A percentile compares a stretch with the other conserved stretches of the same genome.
Conservation (phyloP, 2,113 vertebrate species). For the Ophiodon elongatus region DNA sequence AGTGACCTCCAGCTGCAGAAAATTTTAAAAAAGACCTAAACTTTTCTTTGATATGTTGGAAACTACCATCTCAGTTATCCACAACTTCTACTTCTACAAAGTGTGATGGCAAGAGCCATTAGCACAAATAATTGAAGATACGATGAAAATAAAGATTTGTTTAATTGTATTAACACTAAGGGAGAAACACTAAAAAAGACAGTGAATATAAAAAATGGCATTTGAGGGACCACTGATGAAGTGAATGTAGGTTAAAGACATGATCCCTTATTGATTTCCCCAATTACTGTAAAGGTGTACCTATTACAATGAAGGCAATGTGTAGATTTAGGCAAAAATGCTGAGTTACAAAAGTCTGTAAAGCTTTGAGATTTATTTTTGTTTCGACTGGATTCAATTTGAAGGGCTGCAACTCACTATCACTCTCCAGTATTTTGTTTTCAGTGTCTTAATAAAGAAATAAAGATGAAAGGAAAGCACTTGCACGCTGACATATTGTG, state of each 20-base stretch:
- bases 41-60: background rate
- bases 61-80: background rate
- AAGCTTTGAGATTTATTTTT: no score
- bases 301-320: background rate
- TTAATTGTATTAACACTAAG: no score
- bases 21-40: background rate
- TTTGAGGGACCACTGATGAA: no score
- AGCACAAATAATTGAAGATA: background rate
- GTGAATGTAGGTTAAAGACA: background rate
- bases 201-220: no score
- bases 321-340: background rate
- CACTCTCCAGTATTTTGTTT: slow-evolving; percentile 7
- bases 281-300: background rate
- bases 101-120: background rate
- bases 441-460: background rate
- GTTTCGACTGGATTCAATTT: background rate
- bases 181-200: no score
- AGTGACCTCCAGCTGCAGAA: slow-evolving; percentile 21
- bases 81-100: background rate
- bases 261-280: background rate
- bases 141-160: no score
- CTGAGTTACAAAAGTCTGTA: background rate
- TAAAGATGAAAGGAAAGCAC: slow-evolving; percentile 28
- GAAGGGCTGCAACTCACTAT: background rate
- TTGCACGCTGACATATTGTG: slow-evolving; percentile 15